Percentiles rank a stretch among this genome's conserved stretches.
Evolutionary conservation across 2,113 vertebrate genomes (phyloP).

Genomic region (Anhinga rufa): DNA sequence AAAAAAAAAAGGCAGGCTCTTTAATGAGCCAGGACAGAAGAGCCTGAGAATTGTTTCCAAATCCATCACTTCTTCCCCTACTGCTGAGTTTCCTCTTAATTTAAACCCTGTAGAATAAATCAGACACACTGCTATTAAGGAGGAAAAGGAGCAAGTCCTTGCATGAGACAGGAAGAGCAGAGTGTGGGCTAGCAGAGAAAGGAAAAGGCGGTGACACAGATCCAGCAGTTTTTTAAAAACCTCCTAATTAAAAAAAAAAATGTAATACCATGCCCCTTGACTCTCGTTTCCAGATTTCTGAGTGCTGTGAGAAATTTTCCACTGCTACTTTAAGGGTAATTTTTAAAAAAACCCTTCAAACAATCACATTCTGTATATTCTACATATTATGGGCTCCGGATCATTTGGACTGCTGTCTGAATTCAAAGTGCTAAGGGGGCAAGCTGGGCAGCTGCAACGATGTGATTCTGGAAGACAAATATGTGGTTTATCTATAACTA

Average conservation of each 20-base stretch:
- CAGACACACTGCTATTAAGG: background rate
- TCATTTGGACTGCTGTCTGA: background rate
- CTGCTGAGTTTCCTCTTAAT: conserved; percentile 19
- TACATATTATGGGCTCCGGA: fast-evolving
- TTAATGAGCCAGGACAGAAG: background rate
- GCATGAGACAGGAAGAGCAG: background rate
- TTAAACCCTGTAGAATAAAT: conserved; percentile 15
- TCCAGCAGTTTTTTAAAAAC: background rate
- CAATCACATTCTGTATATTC: background rate
- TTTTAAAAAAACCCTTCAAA: background rate
- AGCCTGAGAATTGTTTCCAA: background rate
- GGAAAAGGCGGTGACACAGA: background rate
- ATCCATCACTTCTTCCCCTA: background rate
- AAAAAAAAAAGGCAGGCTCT: background rate
- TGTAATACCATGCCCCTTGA: background rate
- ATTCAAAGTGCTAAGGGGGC: background rate
- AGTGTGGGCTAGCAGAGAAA: background rate
- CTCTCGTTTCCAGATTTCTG: background rate
- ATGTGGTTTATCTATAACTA: background rate
- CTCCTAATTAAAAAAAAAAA: background rate
- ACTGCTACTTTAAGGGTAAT: background rate
- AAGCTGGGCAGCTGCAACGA: background rate
- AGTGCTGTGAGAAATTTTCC: background rate
- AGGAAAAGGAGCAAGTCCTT: background rate
- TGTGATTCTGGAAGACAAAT: background rate